Evolutionary conservation across 2,797 vertebrate genomes (phyloP), one percentile per base, ranked within the genome.

Genomic region (Prionace glauca): DNA sequence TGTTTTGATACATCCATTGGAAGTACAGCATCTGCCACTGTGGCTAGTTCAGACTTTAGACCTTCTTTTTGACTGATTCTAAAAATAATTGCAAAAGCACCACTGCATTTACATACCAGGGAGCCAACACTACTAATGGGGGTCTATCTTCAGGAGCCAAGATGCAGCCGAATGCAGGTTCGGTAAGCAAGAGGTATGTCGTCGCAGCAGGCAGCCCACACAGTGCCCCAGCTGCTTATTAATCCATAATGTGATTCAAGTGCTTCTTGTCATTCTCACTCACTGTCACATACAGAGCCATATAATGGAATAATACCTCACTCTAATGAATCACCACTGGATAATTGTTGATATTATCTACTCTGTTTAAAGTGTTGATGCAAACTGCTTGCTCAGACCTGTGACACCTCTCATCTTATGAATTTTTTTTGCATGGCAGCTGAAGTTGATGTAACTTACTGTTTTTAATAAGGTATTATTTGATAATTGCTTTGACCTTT

Each of bases 401-500:
- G 0, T 88, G 60, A 81, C 65, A 14, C 77, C 45, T 84, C 65
- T 79, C 72, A 36, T 91, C 94, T 96, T 84, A 45, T 26, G 60
- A 65, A 95, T 95, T 79, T n/a, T 69, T 50, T 1, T 26, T 32
- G 2, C 0, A 71, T 20, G n/a, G 32, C 67, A 50, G 96, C 95
- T 95, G 67, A 96, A 95, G 95, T 7, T 95, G 96, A 86, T 95
- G 96, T 84, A 81, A 96, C 86, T 96, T 96, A 90, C 96, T 96
- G 92, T 1, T 97, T 97, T 97, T 97, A 97, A 97, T 96, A 96
- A 97, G 96, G 96, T 97, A 96, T 97, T 96, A 96, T 97, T 96
- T 96, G 97, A 97, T 97, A 96, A 97, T 98, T 96, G 97, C 96
- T 96, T 96, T 97, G 98, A 97, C 97, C 98, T 97, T 97, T 97